Conservation (phyloP, 2,797 vertebrate genomes). For the Xenopus petersii region DNA sequence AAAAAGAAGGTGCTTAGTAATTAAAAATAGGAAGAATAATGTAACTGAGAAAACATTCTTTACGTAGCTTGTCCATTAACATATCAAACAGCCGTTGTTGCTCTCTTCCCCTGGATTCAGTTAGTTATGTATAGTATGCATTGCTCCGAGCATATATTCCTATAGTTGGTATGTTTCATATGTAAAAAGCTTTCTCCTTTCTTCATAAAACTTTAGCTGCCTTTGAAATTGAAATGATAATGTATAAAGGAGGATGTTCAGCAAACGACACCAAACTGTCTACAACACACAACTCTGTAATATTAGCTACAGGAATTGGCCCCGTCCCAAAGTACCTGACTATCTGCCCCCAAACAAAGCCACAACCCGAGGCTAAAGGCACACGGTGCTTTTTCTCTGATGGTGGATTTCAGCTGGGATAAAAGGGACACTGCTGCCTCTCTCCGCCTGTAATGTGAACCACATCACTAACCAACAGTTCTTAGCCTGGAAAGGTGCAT, state of each 20-base stretch:
- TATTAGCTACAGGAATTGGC: not conserved
- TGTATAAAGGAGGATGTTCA: constrained; percentile 15
- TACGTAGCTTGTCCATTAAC: too few species aligned
- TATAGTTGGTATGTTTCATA: constrained; percentile 7
- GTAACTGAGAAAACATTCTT: not conserved
- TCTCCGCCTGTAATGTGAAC: too few species aligned
- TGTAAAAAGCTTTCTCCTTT: not conserved
- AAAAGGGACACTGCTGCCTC: too few species aligned
- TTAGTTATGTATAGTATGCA: not conserved
- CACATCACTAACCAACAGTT: too few species aligned
- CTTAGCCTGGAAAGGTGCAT: too few species aligned
- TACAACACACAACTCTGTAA: not conserved
- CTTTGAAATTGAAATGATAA: constrained; percentile 24
- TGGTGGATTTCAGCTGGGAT: too few species aligned
- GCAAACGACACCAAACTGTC: constrained; percentile 14
- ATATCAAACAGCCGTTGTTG: too few species aligned
- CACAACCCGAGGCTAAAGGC: too few species aligned
- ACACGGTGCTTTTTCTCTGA: too few species aligned
- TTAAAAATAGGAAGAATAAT: constrained; percentile 11
- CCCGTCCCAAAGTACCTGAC: not conserved
- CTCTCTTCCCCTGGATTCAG: not conserved
- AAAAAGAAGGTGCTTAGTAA: constrained; percentile 14
- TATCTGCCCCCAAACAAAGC: not conserved
- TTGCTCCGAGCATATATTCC: not conserved
- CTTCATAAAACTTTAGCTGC: constrained; percentile 27